A percentile compares a stretch with the other conserved stretches of the same genome.
Evolutionary conservation across 2,113 vertebrate species (phyloP).

Genomic region (Equus quagga): DNA sequence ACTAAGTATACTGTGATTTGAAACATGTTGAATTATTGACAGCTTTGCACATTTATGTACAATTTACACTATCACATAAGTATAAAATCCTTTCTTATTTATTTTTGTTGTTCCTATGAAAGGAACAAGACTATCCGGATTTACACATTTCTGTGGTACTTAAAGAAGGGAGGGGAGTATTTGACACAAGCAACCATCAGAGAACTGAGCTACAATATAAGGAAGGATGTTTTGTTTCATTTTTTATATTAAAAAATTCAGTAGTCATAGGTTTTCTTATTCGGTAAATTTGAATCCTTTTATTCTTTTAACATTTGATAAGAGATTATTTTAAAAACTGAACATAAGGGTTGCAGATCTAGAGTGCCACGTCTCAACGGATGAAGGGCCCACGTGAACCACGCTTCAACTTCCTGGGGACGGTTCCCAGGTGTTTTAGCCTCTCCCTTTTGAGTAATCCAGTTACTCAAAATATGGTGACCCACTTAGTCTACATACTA

Average conservation of each 20-base stretch:
- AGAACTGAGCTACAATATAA: constrained; percentile 21
- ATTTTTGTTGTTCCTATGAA: constrained; percentile 22
- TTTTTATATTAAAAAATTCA: constrained; percentile 13
- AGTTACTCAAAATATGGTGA: not conserved
- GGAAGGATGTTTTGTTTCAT: not conserved
- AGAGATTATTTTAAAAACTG: not conserved
- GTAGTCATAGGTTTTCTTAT: not conserved
- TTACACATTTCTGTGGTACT: constrained; percentile 18
- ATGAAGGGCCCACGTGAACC: not conserved
- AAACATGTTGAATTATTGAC: not conserved
- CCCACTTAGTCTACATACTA: not conserved
- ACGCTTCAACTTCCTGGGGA: not conserved
- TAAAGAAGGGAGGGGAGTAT: not conserved
- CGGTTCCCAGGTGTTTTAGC: not conserved
- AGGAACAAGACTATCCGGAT: constrained; percentile 58
- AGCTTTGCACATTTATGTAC: constrained; percentile 45
- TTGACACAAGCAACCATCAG: not conserved
- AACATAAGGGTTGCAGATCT: not conserved
- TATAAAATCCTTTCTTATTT: constrained; percentile 47
- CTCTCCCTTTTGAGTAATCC: constrained; percentile 15
- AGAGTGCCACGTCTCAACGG: not conserved
- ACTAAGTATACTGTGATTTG: constrained; percentile 26
- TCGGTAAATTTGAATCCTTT: constrained; percentile 11
- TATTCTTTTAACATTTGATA: not conserved
- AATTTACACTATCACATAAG: constrained; percentile 23